A percentile compares a stretch with the other conserved stretches of the same genome.
phyloP scores from a whole-genome alignment of 2,113 vertebrate genomes.

The Rhipidura dahli region DNA sequence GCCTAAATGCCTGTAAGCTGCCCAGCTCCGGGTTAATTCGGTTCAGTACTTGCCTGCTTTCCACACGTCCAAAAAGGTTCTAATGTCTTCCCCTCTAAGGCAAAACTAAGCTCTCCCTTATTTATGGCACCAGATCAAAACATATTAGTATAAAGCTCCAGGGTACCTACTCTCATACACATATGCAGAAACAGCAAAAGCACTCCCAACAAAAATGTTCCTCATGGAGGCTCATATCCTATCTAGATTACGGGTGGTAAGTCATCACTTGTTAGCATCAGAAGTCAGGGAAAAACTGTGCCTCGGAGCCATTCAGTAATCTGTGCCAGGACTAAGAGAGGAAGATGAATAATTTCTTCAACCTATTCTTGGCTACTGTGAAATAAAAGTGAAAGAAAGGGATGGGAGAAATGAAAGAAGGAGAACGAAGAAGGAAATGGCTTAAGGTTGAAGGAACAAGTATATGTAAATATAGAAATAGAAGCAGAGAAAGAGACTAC shows the following conservation, averaged over 20 bases:
- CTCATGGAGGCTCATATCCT: not conserved
- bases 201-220: not conserved
- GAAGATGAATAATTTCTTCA: not conserved
- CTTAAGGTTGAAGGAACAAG: not conserved
- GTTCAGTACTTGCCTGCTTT: not conserved
- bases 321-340: not conserved
- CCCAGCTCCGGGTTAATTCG: not conserved
- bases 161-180: not conserved
- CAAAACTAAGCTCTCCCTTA: not conserved
- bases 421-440: not conserved
- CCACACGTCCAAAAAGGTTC: not conserved
- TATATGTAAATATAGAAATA: not conserved
- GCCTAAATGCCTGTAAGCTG: not conserved
- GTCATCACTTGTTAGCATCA: not conserved
- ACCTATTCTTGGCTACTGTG: not conserved
- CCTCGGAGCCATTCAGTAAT: not conserved
- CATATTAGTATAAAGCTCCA: not conserved
- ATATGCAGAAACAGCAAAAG: not conserved
- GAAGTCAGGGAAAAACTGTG: not conserved
- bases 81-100: not conserved
- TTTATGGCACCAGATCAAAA: not conserved
- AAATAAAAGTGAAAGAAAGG: not conserved
- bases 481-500: not conserved
- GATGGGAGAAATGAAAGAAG: not conserved
- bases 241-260: not conserved